These are phyloP conservation scores for Dioctria linearis DNA, from an alignment of 2,888 invertebrate species.

Conservation along the genomic window DNA sequence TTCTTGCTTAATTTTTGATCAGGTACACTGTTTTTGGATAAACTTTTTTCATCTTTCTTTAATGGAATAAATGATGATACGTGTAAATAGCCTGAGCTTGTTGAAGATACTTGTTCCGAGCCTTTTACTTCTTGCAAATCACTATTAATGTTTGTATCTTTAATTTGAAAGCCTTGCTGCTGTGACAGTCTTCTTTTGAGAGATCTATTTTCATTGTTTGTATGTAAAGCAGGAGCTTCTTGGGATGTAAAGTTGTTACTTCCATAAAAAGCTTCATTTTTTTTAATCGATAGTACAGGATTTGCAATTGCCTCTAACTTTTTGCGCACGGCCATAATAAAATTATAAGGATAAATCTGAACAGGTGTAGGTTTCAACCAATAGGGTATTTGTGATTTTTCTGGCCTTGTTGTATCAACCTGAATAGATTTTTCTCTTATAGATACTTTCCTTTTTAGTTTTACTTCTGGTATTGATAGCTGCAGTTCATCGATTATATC, in stretches of 20 bases:
- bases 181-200: neutral
- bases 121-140: no score
- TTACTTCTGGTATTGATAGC: slow-evolving; percentile 58
- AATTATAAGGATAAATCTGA: slow-evolving; percentile 75
- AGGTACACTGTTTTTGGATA: no score
- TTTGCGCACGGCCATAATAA: slow-evolving; percentile 75
- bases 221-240: neutral
- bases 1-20: neutral
- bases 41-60: no score
- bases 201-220: neutral
- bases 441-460: slow-evolving; percentile 45
- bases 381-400: slow-evolving; percentile 63
- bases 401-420: slow-evolving; percentile 38
- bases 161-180: neutral
- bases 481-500: slow-evolving; percentile 53
- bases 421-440: slow-evolving; percentile 59
- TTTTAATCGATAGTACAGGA: neutral
- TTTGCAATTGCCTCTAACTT: slow-evolving; percentile 71
- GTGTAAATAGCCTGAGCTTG: no score
- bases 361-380: slow-evolving; percentile 70
- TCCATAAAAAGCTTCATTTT: neutral
- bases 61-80: no score
- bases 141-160: no score
- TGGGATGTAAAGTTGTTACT: neutral
- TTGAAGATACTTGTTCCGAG: no score